Base-by-base conservation (phyloP, 23 tunicate species). In the Diplosoma virens region DNA sequence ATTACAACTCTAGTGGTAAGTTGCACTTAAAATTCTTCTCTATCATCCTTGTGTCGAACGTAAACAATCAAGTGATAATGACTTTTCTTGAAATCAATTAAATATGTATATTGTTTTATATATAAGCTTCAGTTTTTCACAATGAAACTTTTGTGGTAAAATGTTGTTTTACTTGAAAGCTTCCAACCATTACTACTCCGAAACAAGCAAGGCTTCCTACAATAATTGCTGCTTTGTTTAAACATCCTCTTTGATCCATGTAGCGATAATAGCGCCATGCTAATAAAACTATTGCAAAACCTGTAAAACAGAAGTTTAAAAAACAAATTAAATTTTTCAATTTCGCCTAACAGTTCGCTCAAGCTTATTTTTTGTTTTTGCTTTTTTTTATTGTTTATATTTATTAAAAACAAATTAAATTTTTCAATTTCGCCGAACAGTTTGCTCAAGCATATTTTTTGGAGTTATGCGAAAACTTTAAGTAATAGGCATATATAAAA, bases 161-260 rank as follows among this genome's bases (percentile, higher is more conserved):
- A 14, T 41, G 14, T 41, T 14, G 21, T 27, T 35, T 81, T 21
- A 87, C 94, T 69, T 87, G 94, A 33, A 87, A 87, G 33, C 81
- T 87, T 0, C 86, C 94, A 2, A 87, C 94, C 78, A 87, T 71
- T 0, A 87, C 50, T 0, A 81, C 86, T 2, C 94, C 94, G 54
- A 87, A 80, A 45, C 94, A 87, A 66, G 86, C 75, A 0, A 81
- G 32, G 7, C 65, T 24, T 66, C 94, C 94, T 25, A 79, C 30
- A 0, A 87, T 36, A 0, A 87, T 23, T 5, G 86, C 37, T 18
- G 56, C 67, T 0, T 27, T 37, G 54, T 81, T 87, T 0, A 87
- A 33, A 11, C 58, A 9, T 25, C 71, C 68, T 28, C 48, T 80
- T 48, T 67, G 81, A 0, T 73, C 82, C 79, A 87, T 67, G 52